phyloP scores from a whole-genome alignment of 1,140 invertebrate genomes.

The Arctopsyche grandis region DNA sequence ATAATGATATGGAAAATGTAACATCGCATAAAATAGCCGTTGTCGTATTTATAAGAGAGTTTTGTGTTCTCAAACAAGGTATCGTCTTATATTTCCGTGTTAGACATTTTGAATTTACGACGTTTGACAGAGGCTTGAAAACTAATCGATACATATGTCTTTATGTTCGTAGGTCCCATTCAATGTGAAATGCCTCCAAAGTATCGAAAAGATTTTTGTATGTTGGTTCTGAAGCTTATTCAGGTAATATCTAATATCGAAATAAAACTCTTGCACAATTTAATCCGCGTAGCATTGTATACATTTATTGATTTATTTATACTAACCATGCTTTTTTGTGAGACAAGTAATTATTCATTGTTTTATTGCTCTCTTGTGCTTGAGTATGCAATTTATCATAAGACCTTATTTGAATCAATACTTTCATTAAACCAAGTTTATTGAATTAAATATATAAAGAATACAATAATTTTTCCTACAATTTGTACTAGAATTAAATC shows the following conservation, averaged over 20 bases:
- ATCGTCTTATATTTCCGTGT: background rate
- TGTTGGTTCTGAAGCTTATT: slow-evolving; percentile 64
- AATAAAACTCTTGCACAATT: too few species aligned
- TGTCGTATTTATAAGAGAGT: slow-evolving; percentile 65
- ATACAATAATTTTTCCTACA: too few species aligned
- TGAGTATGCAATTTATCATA: too few species aligned
- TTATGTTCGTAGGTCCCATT: slow-evolving; percentile 56
- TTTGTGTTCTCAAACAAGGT: slow-evolving; percentile 52
- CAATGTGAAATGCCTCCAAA: slow-evolving; percentile 60
- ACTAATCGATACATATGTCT: background rate
- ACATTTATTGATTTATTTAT: too few species aligned
- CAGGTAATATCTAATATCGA: slow-evolving; percentile 57
- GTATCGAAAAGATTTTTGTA: slow-evolving; percentile 66
- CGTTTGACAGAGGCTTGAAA: background rate
- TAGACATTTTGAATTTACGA: too few species aligned
- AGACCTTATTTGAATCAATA: too few species aligned
- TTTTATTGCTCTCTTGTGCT: too few species aligned
- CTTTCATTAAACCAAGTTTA: too few species aligned
- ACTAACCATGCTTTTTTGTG: too few species aligned
- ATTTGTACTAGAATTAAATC: too few species aligned
- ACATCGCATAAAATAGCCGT: slow-evolving; percentile 67
- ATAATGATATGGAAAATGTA: slow-evolving; percentile 62
- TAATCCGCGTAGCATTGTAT: background rate
- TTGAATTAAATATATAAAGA: too few species aligned
- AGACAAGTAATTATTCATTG: too few species aligned